Percentiles rank a stretch among this genome's conserved stretches.
phyloP scores from a whole-genome alignment of 2,888 invertebrate genomes.

The Polyploca ridens region DNA sequence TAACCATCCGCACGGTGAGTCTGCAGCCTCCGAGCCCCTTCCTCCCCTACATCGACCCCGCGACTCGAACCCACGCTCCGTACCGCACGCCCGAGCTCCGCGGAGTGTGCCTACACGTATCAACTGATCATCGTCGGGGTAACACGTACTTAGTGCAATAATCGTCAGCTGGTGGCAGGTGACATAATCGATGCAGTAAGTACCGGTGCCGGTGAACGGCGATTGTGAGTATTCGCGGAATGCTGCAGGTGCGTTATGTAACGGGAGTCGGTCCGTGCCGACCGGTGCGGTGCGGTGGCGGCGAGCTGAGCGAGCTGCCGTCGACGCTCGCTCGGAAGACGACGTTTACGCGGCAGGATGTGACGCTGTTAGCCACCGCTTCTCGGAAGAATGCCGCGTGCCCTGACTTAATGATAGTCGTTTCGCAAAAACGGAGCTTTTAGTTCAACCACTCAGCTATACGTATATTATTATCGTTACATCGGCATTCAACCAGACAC shows the following conservation, averaged over 20 bases:
- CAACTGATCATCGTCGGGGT: conserved; percentile 54
- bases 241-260: conserved; percentile 76
- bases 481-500: neutral
- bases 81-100: conserved; percentile 44
- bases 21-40: conserved; percentile 75
- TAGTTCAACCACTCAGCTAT: conserved; percentile 11
- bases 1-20: conserved; percentile 82
- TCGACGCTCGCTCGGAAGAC: conserved; percentile 21
- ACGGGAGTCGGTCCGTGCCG: conserved; percentile 51
- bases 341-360: conserved; percentile 37
- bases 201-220: conserved; percentile 63
- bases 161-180: conserved; percentile 78
- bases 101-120: conserved; percentile 41
- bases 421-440: conserved; percentile 26
- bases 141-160: conserved; percentile 59
- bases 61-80: conserved; percentile 39
- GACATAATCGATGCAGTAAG: conserved; percentile 81
- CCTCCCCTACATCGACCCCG: conserved; percentile 64
- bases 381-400: conserved; percentile 40
- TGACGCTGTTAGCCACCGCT: conserved; percentile 31
- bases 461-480: conserved; percentile 2
- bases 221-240: conserved; percentile 61
- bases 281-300: conserved; percentile 21
- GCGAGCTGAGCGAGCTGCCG: conserved; percentile 18
- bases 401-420: conserved; percentile 38